Conservation (phyloP, 2,888 invertebrate species). For the Caenorhabditis imperialis region DNA sequence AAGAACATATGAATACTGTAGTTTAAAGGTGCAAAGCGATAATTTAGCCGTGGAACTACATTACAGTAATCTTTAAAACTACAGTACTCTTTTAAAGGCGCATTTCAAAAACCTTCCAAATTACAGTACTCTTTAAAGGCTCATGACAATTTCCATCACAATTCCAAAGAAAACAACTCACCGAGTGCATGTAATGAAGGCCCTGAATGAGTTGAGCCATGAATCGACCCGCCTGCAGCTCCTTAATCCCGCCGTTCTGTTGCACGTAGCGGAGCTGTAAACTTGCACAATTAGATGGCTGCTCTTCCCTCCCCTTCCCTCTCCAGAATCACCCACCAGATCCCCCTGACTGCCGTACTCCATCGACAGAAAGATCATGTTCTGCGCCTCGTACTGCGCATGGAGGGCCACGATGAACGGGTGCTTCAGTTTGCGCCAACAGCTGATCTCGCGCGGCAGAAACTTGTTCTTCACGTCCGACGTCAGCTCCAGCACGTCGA, state of each 20-base stretch:
- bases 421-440: constrained; percentile 68
- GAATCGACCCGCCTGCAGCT: constrained; percentile 78
- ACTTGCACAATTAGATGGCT: too few relatives aligned
- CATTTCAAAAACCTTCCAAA: too few relatives aligned
- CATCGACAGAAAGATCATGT: constrained; percentile 78
- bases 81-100: too few relatives aligned
- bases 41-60: too few relatives aligned
- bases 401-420: constrained; percentile 50
- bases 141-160: too few relatives aligned
- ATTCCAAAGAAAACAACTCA: constrained; percentile 2
- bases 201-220: constrained; percentile 78
- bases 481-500: constrained; percentile 61
- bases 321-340: constrained; percentile 70
- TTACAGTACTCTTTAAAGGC: too few relatives aligned
- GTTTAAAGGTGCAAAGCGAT: too few relatives aligned
- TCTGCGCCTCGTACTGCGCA: constrained; percentile 58
- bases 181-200: constrained; percentile 79
- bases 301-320: too few relatives aligned
- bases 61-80: too few relatives aligned
- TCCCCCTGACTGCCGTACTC: constrained; percentile 80
- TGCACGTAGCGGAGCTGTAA: constrained; percentile 79
- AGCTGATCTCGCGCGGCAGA: constrained; percentile 70
- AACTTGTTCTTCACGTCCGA: constrained; percentile 68
- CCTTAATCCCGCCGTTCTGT: constrained; percentile 79
- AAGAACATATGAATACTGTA: too few relatives aligned